phyloP scores from a whole-genome alignment of 2,797 vertebrate species.

The Anableps anableps region DNA sequence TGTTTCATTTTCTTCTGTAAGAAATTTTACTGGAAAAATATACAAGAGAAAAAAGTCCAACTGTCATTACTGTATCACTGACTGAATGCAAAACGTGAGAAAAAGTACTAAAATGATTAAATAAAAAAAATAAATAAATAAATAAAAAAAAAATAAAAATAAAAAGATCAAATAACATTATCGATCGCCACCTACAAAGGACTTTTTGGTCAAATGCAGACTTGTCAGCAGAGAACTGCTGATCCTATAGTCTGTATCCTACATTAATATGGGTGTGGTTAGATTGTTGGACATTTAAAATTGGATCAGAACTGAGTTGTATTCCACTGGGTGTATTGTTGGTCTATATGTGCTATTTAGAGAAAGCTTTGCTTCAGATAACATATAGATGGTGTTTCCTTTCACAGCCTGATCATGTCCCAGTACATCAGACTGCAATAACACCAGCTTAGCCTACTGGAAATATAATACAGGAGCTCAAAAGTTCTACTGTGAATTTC shows the following conservation, averaged over 20 bases:
- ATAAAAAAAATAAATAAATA: too few relatives aligned
- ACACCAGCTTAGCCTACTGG: background rate
- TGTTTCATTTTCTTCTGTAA: background rate
- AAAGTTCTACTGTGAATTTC: background rate
- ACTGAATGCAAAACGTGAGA: background rate
- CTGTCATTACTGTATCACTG: background rate
- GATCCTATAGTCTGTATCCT: background rate
- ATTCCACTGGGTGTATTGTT: background rate
- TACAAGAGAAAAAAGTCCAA: background rate
- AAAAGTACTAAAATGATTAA: background rate
- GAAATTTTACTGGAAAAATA: background rate
- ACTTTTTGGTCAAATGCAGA: background rate
- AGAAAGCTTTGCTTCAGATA: background rate
- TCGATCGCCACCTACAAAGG: background rate
- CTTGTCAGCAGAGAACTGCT: background rate
- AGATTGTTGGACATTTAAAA: background rate
- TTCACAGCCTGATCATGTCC: background rate
- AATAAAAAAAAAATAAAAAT: too few relatives aligned
- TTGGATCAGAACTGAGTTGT: background rate
- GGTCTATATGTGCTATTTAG: background rate
- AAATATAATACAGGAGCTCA: background rate
- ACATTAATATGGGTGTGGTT: background rate
- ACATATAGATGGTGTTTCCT: constrained; percentile 1
- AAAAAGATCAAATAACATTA: background rate
- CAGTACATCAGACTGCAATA: background rate